Conservation (phyloP, 2,888 invertebrate genomes). For the Euzetes globulus region DNA sequence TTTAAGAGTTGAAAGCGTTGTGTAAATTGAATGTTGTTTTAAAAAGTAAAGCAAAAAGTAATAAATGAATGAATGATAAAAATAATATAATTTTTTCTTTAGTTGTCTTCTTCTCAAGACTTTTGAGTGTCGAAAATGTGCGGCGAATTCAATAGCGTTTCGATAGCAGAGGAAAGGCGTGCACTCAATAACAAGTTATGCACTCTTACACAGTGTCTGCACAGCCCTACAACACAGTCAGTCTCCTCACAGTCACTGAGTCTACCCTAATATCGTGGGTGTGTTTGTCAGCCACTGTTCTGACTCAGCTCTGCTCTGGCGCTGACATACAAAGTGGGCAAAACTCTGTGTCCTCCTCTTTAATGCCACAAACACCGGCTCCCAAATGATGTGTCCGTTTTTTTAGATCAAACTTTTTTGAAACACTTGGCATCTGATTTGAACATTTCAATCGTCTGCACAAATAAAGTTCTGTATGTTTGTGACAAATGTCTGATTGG, state of each 20-base stretch:
- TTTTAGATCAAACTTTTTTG: no score
- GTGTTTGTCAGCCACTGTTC: neutral
- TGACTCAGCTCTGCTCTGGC: neutral
- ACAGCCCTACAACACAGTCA: neutral
- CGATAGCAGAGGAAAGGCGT: constrained; percentile 7
- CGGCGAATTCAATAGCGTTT: neutral
- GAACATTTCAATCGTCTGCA: no score
- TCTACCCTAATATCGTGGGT: neutral
- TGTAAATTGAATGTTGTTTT: neutral
- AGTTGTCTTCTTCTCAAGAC: neutral
- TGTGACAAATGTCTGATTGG: no score
- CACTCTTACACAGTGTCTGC: neutral
- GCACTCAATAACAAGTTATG: neutral
- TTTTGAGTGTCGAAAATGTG: neutral
- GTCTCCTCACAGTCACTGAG: no score
- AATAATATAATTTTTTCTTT: neutral
- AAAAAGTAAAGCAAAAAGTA: neutral
- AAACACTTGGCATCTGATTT: no score
- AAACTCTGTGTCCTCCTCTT: neutral
- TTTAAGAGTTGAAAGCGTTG: neutral
- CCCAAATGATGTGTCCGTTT: no score
- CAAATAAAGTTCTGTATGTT: no score
- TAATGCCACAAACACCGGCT: constrained; percentile 9
- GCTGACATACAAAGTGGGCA: no score
- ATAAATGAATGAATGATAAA: neutral